Percentiles rank a stretch among this genome's conserved stretches.
Evolutionary conservation across 2,113 vertebrate species (phyloP).

Genomic region (Oxygymnocypris stewartii): DNA sequence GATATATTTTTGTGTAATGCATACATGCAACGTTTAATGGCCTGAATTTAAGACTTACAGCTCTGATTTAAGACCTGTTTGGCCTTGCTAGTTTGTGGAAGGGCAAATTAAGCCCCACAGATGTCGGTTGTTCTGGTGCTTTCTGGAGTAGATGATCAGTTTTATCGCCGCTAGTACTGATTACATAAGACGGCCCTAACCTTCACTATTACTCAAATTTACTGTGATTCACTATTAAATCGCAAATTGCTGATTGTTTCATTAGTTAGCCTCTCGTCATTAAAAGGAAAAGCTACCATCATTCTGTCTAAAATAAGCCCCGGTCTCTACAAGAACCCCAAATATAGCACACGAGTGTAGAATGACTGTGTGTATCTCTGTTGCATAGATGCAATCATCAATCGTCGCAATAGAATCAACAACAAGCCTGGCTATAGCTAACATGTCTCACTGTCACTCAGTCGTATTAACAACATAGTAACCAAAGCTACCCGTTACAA

Average conservation of each 20-base stretch:
- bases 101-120: too few relatives aligned
- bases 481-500: background rate
- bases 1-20: too few relatives aligned
- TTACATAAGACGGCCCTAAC: background rate
- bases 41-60: background rate
- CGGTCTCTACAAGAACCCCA: background rate
- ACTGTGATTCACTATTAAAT: background rate
- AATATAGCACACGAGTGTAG: constrained; percentile 28
- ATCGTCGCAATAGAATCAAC: background rate
- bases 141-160: constrained; percentile 7
- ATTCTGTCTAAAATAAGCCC: background rate
- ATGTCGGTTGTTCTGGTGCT: background rate
- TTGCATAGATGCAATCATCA: background rate
- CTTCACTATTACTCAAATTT: background rate
- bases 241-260: too few relatives aligned
- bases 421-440: background rate
- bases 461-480: background rate
- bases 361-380: background rate
- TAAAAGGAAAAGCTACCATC: background rate
- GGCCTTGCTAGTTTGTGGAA: background rate
- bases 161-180: background rate
- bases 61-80: background rate
- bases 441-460: background rate
- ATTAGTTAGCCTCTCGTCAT: background rate
- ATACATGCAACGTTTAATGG: too few relatives aligned